Evolutionary conservation across 2,888 invertebrate species (phyloP).

Genomic region (Tuberolachnus salignus): DNA sequence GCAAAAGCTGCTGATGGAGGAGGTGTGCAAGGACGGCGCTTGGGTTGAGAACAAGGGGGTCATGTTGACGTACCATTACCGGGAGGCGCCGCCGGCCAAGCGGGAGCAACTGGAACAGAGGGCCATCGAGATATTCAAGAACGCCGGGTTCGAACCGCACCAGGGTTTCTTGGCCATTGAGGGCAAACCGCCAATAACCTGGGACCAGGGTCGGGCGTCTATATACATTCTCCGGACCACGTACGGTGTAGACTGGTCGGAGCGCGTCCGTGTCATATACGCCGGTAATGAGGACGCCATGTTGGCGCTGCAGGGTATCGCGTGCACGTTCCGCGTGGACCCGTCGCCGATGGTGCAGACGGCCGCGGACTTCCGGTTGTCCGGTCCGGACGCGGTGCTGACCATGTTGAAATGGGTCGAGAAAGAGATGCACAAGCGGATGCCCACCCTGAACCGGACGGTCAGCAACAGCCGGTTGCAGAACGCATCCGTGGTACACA

Average conservation of each 20-base stretch:
- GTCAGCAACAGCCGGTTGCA: constrained; percentile 43
- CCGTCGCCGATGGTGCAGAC: constrained; percentile 62
- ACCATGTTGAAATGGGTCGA: constrained; percentile 63
- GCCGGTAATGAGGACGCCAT: constrained; percentile 64
- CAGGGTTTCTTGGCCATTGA: constrained; percentile 63
- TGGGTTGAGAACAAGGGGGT: constrained; percentile 64
- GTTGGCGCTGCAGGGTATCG: constrained; percentile 63
- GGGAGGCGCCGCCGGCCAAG: constrained; percentile 61
- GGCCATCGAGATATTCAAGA: constrained; percentile 62
- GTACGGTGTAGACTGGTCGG: constrained; percentile 64
- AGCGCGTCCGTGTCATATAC: constrained; percentile 63
- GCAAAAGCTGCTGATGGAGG: constrained; percentile 61
- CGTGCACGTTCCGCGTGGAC: constrained; percentile 63
- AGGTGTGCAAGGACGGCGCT: constrained; percentile 63
- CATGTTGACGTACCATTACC: constrained; percentile 63
- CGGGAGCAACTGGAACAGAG: constrained; percentile 61
- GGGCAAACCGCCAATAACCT: constrained; percentile 63
- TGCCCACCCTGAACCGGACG: constrained; percentile 59
- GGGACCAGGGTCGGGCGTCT: constrained; percentile 64
- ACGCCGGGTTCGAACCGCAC: constrained; percentile 62
- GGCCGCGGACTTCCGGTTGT: constrained; percentile 62
- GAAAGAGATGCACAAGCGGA: constrained; percentile 61
- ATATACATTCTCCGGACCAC: constrained; percentile 63
- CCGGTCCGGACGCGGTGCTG: constrained; percentile 63
- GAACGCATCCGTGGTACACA: constrained; percentile 43